Conservation (phyloP, 1,140 invertebrate genomes). For the Harlomillsia oculata region DNA sequence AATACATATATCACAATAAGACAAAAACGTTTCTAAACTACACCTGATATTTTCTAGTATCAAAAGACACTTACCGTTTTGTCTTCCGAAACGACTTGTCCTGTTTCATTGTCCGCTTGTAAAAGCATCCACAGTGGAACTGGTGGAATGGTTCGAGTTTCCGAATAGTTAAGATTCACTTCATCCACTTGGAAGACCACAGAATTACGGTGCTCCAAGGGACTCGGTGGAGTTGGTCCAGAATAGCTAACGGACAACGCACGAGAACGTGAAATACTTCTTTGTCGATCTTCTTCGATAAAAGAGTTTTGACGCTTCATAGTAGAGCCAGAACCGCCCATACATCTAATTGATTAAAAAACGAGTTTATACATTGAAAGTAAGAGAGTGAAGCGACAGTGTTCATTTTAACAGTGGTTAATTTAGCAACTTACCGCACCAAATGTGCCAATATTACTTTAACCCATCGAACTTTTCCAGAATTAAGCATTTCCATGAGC, state of each 20-base stretch:
- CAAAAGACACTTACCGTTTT: conserved; percentile 36
- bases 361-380: not conserved
- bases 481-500: conserved; percentile 95
- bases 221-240: conserved; percentile 43
- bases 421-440: conserved; percentile 49
- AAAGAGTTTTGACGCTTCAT: conserved; percentile 40
- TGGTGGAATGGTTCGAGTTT: conserved; percentile 91
- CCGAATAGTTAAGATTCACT: conserved; percentile 83
- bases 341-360: conserved; percentile 17
- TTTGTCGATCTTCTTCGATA: conserved; percentile 50
- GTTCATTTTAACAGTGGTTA: not conserved
- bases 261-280: conserved; percentile 72
- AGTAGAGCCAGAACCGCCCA: conserved; percentile 15
- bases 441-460: conserved; percentile 96
- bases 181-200: conserved; percentile 66
- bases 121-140: conserved; percentile 90
- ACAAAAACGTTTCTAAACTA: conserved; percentile 2
- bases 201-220: conserved; percentile 50
- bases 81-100: conserved; percentile 37
- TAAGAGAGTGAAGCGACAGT: not conserved
- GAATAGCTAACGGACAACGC: conserved; percentile 79
- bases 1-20: conserved; percentile 23
- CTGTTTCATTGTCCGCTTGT: conserved; percentile 77
- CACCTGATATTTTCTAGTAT: not conserved
- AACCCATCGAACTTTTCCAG: conserved; percentile 93